Percentiles rank a stretch among this genome's conserved stretches.
These are phyloP conservation scores for Trinectes maculatus DNA, from an alignment of 2,113 vertebrate species.

Conservation along the genomic window DNA sequence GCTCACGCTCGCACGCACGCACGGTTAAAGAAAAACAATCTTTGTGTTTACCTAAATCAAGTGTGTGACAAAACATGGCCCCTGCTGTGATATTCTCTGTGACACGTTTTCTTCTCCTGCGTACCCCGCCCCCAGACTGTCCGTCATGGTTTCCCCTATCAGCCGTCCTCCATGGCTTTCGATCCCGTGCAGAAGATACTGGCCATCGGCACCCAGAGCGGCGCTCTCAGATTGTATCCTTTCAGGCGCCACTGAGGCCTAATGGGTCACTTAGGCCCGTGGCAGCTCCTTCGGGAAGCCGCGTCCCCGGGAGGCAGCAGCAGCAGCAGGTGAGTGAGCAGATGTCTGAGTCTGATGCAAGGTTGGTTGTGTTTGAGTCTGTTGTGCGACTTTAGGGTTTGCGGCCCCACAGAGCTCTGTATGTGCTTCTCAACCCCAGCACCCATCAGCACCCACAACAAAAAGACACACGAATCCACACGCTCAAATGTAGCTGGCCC, in stretches of 20 bases:
- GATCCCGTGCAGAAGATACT: conserved; percentile 99
- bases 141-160: conserved; percentile 98
- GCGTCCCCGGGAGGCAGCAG: conserved; percentile 30
- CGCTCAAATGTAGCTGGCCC: conserved; percentile 4
- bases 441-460: no score
- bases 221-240: conserved; percentile 99
- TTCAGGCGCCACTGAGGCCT: conserved; percentile 68
- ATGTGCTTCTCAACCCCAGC: background rate
- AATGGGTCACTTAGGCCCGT: conserved; percentile 14
- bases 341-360: conserved; percentile 22
- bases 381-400: background rate
- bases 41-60: conserved; percentile 59
- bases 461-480: background rate
- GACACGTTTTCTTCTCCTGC: conserved; percentile 44
- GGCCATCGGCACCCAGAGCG: conserved; percentile 94
- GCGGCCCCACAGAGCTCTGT: background rate
- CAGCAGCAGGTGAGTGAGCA: conserved; percentile 65
- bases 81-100: conserved; percentile 54
- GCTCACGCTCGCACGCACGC: background rate
- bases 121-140: conserved; percentile 88
- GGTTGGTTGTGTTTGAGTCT: conserved; percentile 14
- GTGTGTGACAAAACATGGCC: conserved; percentile 52
- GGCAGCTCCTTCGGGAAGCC: conserved; percentile 13
- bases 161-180: conserved; percentile 97
- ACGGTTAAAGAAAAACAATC: conserved; percentile 17